A percentile compares a stretch with the other conserved stretches of the same genome.
Conservation (phyloP, 2,797 vertebrate genomes). For the Antennarius maculatus region DNA sequence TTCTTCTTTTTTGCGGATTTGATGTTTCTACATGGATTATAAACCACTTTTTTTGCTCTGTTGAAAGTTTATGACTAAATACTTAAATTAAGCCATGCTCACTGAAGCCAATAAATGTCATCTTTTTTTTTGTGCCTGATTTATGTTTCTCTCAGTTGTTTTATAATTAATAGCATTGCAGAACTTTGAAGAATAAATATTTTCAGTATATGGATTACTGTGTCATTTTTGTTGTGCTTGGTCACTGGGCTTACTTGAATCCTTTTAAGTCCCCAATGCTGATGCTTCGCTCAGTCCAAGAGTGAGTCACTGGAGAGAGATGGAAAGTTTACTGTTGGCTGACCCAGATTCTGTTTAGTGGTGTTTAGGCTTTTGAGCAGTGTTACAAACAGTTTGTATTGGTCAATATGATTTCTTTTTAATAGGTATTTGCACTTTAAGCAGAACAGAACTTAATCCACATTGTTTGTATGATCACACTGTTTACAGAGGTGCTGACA, state of each 20-base stretch:
- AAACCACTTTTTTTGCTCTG: too few species aligned
- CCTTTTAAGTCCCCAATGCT: conserved; percentile 60
- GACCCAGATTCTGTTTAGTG: conserved; percentile 66
- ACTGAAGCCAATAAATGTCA: too few species aligned
- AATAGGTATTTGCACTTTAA: not conserved
- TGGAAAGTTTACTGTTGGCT: conserved; percentile 70
- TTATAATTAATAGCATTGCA: not conserved
- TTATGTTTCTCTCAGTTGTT: not conserved
- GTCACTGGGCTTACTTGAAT: conserved; percentile 59
- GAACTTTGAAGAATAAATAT: not conserved
- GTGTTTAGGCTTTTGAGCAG: conserved; percentile 43
- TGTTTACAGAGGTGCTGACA: not conserved
- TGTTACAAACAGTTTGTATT: conserved; percentile 26
- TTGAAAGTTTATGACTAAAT: too few species aligned
- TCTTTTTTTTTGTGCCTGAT: too few species aligned
- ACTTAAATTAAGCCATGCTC: too few species aligned
- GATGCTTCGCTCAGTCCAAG: conserved; percentile 51
- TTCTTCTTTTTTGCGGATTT: too few species aligned
- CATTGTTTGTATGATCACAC: not conserved
- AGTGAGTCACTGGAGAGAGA: conserved; percentile 67
- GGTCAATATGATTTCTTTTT: not conserved
- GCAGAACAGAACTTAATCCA: not conserved
- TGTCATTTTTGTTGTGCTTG: conserved; percentile 51
- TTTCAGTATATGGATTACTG: conserved; percentile 11
- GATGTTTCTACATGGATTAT: too few species aligned